Percentiles rank a stretch among this genome's conserved stretches.
Conservation (phyloP, 2,113 vertebrate genomes). For the Jaculus jaculus region DNA sequence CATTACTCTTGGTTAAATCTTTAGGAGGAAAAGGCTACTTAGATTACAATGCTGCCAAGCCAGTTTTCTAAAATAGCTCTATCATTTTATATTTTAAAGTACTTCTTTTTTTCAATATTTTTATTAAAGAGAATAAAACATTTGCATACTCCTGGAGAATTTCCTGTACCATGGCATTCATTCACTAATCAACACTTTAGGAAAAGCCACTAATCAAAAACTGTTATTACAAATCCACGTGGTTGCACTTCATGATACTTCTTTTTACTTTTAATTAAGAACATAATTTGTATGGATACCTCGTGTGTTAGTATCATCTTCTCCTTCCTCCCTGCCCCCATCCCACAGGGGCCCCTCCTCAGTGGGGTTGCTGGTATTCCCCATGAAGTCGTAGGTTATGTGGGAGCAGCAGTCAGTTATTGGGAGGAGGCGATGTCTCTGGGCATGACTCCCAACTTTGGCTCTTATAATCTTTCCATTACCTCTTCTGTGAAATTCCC, state of each 20-base stretch:
- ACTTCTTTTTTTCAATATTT: not conserved
- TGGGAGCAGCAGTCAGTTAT: too few relatives aligned
- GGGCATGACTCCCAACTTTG: too few relatives aligned
- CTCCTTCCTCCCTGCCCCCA: too few relatives aligned
- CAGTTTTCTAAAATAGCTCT: not conserved
- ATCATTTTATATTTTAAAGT: not conserved
- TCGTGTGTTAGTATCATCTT: too few relatives aligned
- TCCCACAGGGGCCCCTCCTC: too few relatives aligned
- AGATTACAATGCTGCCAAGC: not conserved
- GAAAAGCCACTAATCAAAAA: conserved; percentile 47
- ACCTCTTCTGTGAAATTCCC: too few relatives aligned
- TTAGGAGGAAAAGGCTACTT: not conserved
- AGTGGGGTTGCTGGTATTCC: too few relatives aligned
- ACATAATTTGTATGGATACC: too few relatives aligned
- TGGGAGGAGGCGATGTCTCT: too few relatives aligned
- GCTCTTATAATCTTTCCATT: too few relatives aligned
- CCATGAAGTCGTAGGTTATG: too few relatives aligned
- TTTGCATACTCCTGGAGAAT: not conserved
- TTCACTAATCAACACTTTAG: conserved; percentile 42
- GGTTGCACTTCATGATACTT: not conserved
- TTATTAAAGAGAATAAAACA: not conserved
- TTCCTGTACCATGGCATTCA: not conserved
- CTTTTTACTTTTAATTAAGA: not conserved
- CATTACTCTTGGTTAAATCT: too few relatives aligned
- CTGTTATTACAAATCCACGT: conserved; percentile 36